These are phyloP conservation scores for Pygoscelis adeliae DNA, from an alignment of 2,113 vertebrate genomes.

Conservation along the genomic window DNA sequence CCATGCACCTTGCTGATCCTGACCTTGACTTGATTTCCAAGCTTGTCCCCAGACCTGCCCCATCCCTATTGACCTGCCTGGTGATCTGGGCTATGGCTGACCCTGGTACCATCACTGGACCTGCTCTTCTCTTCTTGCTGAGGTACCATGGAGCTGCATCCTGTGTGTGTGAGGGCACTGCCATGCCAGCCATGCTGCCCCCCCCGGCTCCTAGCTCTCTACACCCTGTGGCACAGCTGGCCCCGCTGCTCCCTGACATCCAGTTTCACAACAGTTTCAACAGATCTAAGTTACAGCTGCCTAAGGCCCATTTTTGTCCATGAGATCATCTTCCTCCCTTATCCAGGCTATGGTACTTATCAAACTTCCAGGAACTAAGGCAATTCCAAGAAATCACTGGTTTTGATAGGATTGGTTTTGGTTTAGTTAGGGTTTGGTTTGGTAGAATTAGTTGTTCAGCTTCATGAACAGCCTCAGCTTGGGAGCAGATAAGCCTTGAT, in stretches of 20 bases:
- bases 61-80: background rate
- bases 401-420: background rate
- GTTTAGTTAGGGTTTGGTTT: background rate
- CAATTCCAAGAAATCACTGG: background rate
- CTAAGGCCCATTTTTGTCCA: background rate
- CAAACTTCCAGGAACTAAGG: background rate
- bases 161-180: background rate
- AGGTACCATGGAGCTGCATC: rapidly evolving
- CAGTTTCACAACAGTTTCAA: background rate
- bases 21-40: background rate
- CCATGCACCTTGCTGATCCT: background rate
- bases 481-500: background rate
- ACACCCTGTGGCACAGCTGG: rapidly evolving
- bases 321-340: background rate
- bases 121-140: background rate
- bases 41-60: rapidly evolving
- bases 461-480: background rate
- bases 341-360: background rate
- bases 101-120: background rate
- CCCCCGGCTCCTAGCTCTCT: background rate
- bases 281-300: rapidly evolving
- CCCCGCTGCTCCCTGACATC: background rate
- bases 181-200: background rate
- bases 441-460: background rate
- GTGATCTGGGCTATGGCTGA: background rate